Conservation (phyloP, 2,888 invertebrate species). For the Autographa gamma region DNA sequence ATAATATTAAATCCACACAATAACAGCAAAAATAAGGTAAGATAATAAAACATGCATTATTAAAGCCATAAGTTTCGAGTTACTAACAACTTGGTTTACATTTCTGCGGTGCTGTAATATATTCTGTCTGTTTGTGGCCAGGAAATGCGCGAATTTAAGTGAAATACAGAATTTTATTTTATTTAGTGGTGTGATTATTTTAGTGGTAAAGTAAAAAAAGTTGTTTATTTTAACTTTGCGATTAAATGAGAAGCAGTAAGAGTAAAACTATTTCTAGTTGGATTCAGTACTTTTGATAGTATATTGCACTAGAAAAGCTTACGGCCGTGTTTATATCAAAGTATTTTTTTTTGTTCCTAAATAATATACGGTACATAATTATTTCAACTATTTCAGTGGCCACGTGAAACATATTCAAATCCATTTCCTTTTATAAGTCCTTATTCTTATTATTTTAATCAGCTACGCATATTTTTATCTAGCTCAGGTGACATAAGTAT, state of each 20-base stretch:
- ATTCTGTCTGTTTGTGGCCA: conserved; percentile 50
- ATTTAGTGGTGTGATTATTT: background rate
- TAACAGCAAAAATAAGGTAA: conserved; percentile 40
- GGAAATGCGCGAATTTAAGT: conserved; percentile 25
- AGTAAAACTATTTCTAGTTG: background rate
- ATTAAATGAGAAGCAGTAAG: background rate
- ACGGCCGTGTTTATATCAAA: no score
- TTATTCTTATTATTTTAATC: no score
- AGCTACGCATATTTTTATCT: no score
- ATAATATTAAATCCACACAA: conserved; percentile 17
- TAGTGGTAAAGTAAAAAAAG: background rate
- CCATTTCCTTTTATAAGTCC: no score
- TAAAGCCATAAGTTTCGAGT: conserved; percentile 64
- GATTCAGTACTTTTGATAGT: no score
- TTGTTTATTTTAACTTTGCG: background rate
- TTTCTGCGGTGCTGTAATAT: conserved; percentile 56
- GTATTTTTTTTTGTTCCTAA: no score
- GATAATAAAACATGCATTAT: conserved; percentile 62
- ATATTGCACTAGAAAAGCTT: no score
- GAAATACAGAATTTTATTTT: background rate
- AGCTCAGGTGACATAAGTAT: no score
- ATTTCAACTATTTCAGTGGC: no score
- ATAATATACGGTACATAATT: no score
- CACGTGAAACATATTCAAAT: no score
- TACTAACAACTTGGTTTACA: conserved; percentile 61